Percentiles rank a stretch among this genome's conserved stretches.
Conservation (phyloP, 2,113 vertebrate species). For the Todiramphus chloris region DNA sequence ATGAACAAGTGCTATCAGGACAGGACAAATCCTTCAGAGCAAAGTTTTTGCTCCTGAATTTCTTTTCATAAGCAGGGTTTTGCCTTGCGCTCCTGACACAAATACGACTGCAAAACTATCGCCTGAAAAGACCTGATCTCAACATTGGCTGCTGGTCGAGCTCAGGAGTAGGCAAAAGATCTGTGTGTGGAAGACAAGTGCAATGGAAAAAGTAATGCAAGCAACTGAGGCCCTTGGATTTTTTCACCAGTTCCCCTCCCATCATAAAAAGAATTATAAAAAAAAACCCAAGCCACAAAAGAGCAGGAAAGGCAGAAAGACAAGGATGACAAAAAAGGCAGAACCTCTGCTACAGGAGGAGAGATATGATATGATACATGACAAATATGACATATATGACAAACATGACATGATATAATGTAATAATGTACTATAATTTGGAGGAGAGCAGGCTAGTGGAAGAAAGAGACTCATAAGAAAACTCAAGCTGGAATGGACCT, state of each 20-base stretch:
- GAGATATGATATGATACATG: background rate
- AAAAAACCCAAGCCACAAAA: too few species aligned
- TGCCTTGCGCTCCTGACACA: background rate
- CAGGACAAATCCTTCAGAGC: background rate
- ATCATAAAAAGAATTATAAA: background rate
- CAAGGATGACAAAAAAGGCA: background rate
- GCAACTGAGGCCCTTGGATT: background rate
- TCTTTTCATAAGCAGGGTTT: background rate
- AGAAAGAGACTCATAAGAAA: background rate
- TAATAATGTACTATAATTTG: background rate
- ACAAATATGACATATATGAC: too few species aligned
- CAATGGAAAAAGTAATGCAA: background rate
- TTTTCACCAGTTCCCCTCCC: background rate
- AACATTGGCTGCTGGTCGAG: accelerated
- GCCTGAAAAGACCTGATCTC: background rate
- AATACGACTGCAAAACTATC: background rate
- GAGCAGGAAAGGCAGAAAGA: background rate
- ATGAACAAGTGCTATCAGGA: background rate
- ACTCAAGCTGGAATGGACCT: background rate
- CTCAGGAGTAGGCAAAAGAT: background rate
- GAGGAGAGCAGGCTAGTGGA: background rate
- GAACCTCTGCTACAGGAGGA: background rate
- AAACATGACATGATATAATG: too few species aligned
- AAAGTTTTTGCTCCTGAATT: background rate
- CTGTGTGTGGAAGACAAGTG: background rate